Conservation (phyloP, 2,888 invertebrate genomes). For the Mesoligia furuncula region DNA sequence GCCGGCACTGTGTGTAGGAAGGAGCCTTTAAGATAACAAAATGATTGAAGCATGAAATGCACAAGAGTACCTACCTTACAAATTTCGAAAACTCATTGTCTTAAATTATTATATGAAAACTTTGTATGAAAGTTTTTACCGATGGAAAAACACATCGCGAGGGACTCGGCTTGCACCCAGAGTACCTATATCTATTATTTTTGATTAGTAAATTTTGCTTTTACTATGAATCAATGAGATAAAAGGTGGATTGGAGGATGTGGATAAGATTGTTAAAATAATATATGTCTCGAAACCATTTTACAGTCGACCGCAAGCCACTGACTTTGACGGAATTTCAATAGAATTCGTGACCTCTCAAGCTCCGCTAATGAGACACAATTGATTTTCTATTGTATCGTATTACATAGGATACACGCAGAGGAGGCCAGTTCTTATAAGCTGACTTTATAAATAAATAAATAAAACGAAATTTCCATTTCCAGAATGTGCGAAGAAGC, state of each 20-base stretch:
- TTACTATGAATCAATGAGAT: background rate
- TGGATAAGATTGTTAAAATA: background rate
- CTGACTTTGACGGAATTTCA: background rate
- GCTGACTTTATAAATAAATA: background rate
- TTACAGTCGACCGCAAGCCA: background rate
- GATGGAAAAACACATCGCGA: background rate
- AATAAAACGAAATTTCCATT: slow-evolving; percentile 27
- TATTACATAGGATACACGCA: no score
- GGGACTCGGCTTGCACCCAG: background rate
- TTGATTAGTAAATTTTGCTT: background rate
- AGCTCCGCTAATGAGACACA: no score
- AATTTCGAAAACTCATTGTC: no score
- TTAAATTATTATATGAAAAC: no score
- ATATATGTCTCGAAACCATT: background rate
- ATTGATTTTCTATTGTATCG: no score
- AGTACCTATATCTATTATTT: background rate
- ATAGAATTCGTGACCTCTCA: background rate
- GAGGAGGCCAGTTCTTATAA: no score
- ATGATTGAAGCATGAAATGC: no score
- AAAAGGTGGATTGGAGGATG: background rate
- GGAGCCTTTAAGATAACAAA: no score
- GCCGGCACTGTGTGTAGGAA: no score
- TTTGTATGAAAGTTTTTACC: background rate
- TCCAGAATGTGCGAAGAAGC: slow-evolving; percentile 83
- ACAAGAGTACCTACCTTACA: background rate